Base-by-base conservation (phyloP, 2,113 vertebrate genomes). In the Etheostoma spectabile region DNA sequence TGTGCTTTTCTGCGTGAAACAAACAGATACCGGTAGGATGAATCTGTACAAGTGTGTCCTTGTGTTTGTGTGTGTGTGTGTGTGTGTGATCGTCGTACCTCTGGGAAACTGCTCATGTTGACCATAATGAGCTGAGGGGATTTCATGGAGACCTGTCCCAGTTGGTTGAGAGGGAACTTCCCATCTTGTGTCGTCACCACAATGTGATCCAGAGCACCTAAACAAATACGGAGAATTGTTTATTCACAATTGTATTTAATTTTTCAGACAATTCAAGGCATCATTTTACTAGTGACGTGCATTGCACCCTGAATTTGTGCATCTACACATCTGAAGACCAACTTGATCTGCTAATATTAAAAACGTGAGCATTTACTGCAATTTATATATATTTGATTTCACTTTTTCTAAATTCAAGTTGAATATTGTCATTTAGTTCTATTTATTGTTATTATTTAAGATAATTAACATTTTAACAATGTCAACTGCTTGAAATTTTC, bases 91-190 rank as follows among this genome's bases (percentile, higher is more conserved):
- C 8, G 45, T 71, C 94, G 96, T 94, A 99, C 98, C 96, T 99
- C 98, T 59, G 98, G 98, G 88, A 96, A 98, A 91, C 24, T 93
- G 91, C 93, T 90, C 98, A 99, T 99, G 94, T 99, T 99, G 91
- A 99, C 95, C 73, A 97, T 22, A 79, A 99, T 89, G 86, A 98
- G 91, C 87, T 97, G 98, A 0, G 97, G 96, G 3, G 98, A 98
- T 89, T 97, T 98, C 96, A 97, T 95, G 46, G 97, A 96, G 94
- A 99, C 95, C 93, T 99, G 98, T 33, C 96, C 97, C 86, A 99
- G 96, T 93, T 99, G 97, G 93, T 98, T 99, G 76, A 99, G 95
- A 0, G 97, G 96, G 81, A 99, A 96, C 87, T 97, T 99, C 86
- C 98, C 98, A 33, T 98, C 96, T 65, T 94, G 90, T 74, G 97